Base-by-base conservation (phyloP, 2,888 invertebrate genomes). In the Lithosia quadra region DNA sequence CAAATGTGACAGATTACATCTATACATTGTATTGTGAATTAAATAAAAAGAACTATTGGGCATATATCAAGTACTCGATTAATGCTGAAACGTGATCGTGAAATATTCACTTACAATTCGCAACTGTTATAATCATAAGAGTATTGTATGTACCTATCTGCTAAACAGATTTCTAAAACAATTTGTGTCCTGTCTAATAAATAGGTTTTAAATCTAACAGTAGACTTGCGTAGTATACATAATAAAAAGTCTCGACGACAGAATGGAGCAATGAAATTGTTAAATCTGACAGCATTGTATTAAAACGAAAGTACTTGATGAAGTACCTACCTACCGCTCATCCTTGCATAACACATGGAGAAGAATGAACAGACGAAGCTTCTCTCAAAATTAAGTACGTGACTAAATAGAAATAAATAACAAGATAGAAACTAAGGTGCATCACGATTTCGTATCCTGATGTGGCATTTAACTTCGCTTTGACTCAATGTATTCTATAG, bases 1-100 rank as follows among this genome's bases (percentile, higher is more conserved):
- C 77, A 67, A 78, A 81, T 82, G 80, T 71, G 78, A 72, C 75
- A 76, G 73, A 77, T 79, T 73, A 71, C 73, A 77, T 83, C 77
- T 76, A 71, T 60, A n/a, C n/a, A n/a, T n/a, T n/a, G n/a, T n/a
- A 77, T 78, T 71, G n/a, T 67, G 58, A 69, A 73, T 67, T 69
- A 65, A 71, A 79, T 71, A 80, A 71, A 55, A 68, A 77, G 5
- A 73, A 69, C 72, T 69, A 77, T 71, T 67, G 53, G 65, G 60
- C 70, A 60, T 72, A 67, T 69, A 72, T 71, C 75, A 69, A 71
- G 58, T 60, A 34, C 28, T 60, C 75, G 72, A 81, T 77, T 79
- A 79, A 79, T 77, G 73, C 68, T 65, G 64, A 72, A 71, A 65
- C 75, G 79, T 73, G 79, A 67, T 43, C 69, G 60, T 73, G 65